phyloP scores from a whole-genome alignment of 2,113 vertebrate genomes.

The Plotosus lineatus region DNA sequence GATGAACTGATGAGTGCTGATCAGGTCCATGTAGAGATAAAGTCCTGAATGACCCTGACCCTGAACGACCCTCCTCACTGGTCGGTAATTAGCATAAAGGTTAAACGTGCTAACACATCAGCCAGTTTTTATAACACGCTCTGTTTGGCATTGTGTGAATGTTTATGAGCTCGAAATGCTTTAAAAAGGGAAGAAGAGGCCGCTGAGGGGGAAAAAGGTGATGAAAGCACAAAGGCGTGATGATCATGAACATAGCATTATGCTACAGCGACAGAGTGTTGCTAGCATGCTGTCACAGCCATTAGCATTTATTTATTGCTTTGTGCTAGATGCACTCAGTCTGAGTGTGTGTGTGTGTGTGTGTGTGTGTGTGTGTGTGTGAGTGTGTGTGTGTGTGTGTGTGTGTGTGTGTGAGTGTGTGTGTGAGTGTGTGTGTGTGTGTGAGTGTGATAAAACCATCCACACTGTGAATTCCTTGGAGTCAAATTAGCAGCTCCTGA shows the following conservation, averaged over 20 bases:
- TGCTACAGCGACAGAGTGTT: not conserved
- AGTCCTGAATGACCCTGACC: not conserved
- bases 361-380: too few species aligned
- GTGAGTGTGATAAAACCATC: not conserved
- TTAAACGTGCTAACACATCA: not conserved
- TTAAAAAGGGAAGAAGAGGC: not conserved
- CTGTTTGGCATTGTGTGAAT: not conserved
- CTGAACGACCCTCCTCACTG: not conserved
- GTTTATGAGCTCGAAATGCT: not conserved
- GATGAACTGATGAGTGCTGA: not conserved
- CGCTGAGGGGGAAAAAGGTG: not conserved
- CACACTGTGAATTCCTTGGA: not conserved
- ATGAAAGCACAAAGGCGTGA: not conserved
- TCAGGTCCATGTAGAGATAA: not conserved
- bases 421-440: too few species aligned
- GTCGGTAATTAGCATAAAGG: slow-evolving; percentile 11
- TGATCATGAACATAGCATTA: not conserved
- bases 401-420: too few species aligned
- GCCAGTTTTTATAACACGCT: not conserved
- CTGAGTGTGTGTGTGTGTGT: too few species aligned
- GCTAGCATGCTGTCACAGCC: not conserved
- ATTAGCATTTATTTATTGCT: not conserved
- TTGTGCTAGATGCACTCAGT: not conserved
- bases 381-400: too few species aligned
- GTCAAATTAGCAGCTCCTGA: not conserved